Percentiles rank a stretch among this genome's conserved stretches.
Conservation (phyloP, 2,113 vertebrate genomes). For the Uropsilus gracilis region DNA sequence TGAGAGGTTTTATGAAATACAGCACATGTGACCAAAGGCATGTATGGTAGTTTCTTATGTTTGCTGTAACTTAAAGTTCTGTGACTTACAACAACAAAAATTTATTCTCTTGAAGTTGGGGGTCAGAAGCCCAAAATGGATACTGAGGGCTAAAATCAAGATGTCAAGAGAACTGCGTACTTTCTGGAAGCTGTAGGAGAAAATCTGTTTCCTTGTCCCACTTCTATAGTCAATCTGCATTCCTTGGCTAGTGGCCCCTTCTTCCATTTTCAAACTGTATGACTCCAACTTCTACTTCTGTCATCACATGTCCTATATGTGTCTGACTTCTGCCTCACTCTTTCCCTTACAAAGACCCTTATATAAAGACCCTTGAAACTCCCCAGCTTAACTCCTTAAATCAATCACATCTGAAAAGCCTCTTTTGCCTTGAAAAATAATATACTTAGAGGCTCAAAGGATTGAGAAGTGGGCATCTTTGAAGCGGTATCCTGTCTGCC, state of each 20-base stretch:
- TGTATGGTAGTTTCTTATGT: not conserved
- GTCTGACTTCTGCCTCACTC: not conserved
- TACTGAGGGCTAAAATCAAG: not conserved
- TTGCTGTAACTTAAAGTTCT: not conserved
- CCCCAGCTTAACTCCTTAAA: not conserved
- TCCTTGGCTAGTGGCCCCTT: not conserved
- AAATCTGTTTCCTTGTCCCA: not conserved
- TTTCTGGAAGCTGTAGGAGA: too few relatives aligned
- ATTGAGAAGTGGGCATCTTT: not conserved
- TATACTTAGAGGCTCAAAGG: not conserved
- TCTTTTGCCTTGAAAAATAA: not conserved
- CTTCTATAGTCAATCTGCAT: not conserved
- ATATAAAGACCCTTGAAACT: not conserved
- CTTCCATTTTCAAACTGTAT: not conserved
- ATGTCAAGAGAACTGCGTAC: not conserved
- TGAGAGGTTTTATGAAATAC: not conserved
- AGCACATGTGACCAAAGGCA: not conserved
- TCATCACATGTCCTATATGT: not conserved
- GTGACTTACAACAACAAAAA: not conserved
- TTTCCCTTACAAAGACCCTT: not conserved
- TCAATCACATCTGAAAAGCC: not conserved
- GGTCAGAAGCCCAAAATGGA: not conserved
- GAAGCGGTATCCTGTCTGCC: not conserved
- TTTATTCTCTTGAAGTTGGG: not conserved
- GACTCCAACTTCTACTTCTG: not conserved